Evolutionary conservation across 2,888 invertebrate genomes (phyloP).

Genomic region (Scaptomyza cyrtandrae): DNA sequence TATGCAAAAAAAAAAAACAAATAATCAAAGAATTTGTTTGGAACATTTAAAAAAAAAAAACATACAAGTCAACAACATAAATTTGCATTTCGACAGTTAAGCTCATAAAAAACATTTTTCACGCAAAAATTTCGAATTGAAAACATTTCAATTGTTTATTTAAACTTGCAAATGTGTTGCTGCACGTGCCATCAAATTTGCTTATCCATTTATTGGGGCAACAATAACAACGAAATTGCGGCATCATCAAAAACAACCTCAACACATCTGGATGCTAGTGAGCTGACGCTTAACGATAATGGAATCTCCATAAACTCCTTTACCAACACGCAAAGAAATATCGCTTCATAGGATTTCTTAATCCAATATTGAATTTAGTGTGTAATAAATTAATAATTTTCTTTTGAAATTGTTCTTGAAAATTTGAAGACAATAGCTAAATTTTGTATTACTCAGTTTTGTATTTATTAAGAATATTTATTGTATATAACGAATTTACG

Average conservation of each 20-base stretch:
- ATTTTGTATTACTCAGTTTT: not conserved
- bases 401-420: not conserved
- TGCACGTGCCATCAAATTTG: constrained; percentile 59
- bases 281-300: constrained; percentile 81
- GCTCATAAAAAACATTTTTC: constrained; percentile 25
- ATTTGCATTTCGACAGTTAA: constrained; percentile 41
- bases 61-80: constrained; percentile 35
- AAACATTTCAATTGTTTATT: constrained; percentile 62
- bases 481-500: constrained; percentile 43
- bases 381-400: constrained; percentile 29
- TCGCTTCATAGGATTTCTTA: constrained; percentile 17
- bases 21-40: constrained; percentile 10
- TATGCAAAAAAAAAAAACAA: constrained; percentile 60
- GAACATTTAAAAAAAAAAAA: constrained; percentile 22
- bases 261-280: constrained; percentile 59
- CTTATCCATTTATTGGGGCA: constrained; percentile 48
- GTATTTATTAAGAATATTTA: constrained; percentile 13
- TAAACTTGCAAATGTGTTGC: constrained; percentile 51
- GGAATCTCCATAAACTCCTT: constrained; percentile 72
- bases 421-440: constrained; percentile 8
- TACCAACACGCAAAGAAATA: constrained; percentile 47
- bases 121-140: constrained; percentile 31
- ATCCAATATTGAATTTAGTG: constrained; percentile 1
- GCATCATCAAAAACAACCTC: constrained; percentile 14
- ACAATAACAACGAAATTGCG: constrained; percentile 31